These are phyloP conservation scores for Periplaneta americana DNA, from an alignment of 1,140 invertebrate species.

Conservation along the genomic window DNA sequence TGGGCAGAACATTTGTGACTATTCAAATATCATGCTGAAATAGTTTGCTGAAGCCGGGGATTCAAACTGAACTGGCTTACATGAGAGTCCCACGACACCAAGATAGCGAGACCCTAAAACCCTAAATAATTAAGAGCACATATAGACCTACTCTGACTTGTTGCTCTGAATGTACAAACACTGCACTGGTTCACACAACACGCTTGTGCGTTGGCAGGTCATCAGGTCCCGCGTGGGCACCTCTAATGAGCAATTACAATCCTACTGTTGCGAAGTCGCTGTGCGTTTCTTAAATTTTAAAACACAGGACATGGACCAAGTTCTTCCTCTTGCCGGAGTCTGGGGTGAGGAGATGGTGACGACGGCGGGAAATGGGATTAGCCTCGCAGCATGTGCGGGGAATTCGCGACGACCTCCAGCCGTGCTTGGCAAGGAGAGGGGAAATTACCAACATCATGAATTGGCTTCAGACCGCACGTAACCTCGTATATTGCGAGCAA, in stretches of 20 bases:
- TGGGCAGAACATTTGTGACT: too few relatives aligned
- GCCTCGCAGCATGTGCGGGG: not conserved
- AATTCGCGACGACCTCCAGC: not conserved
- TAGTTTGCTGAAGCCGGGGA: too few relatives aligned
- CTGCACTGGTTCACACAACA: too few relatives aligned
- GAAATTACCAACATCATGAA: not conserved
- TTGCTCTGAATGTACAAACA: too few relatives aligned
- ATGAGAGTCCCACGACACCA: too few relatives aligned
- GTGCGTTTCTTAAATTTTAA: not conserved
- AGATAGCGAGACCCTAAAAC: too few relatives aligned
- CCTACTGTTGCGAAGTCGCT: not conserved
- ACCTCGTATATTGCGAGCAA: not conserved
- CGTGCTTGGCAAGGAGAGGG: not conserved
- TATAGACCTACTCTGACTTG: too few relatives aligned
- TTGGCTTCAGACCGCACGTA: not conserved
- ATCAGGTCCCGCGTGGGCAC: not conserved
- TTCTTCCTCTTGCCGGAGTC: not conserved
- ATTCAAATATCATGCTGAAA: too few relatives aligned
- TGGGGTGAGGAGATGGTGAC: not conserved
- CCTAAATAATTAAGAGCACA: too few relatives aligned
- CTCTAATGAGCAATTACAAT: not conserved
- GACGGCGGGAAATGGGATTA: not conserved
- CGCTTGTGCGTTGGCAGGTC: not conserved
- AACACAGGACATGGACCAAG: not conserved
- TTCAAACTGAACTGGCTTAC: too few relatives aligned